Percentiles rank a stretch among this genome's conserved stretches.
Conservation (phyloP, 53 echinoderm and acorn worm genomes). For the Antedon mediterranea region DNA sequence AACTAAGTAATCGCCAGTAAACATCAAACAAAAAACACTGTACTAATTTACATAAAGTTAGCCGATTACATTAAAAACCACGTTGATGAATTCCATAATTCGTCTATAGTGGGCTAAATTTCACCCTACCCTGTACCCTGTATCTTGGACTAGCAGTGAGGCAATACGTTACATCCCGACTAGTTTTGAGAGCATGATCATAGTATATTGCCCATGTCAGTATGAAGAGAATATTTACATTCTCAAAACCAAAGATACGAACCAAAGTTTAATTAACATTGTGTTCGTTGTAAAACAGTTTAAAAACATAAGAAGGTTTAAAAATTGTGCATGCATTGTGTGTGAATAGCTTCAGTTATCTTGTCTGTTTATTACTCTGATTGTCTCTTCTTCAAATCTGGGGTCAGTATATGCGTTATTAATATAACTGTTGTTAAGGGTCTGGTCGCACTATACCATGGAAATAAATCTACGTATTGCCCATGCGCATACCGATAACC, state of each 20-base stretch:
- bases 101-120: too few relatives aligned
- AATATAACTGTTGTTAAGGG: neutral
- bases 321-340: neutral
- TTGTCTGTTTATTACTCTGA: neutral
- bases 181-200: too few relatives aligned
- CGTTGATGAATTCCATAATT: too few relatives aligned
- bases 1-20: neutral
- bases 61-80: too few relatives aligned
- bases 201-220: neutral
- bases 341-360: neutral
- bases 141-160: too few relatives aligned
- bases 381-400: neutral
- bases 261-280: neutral
- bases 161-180: too few relatives aligned
- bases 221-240: neutral
- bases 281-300: neutral
- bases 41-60: too few relatives aligned
- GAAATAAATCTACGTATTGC: too few relatives aligned
- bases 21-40: neutral
- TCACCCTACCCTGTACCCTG: too few relatives aligned
- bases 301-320: neutral
- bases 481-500: too few relatives aligned
- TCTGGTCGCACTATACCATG: too few relatives aligned
- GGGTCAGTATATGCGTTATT: neutral
- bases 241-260: slow-evolving; percentile 1